Evolutionary conservation across 1,140 invertebrate genomes (phyloP), one percentile per base, ranked within the genome.

Genomic region (Drosophila bocki): DNA sequence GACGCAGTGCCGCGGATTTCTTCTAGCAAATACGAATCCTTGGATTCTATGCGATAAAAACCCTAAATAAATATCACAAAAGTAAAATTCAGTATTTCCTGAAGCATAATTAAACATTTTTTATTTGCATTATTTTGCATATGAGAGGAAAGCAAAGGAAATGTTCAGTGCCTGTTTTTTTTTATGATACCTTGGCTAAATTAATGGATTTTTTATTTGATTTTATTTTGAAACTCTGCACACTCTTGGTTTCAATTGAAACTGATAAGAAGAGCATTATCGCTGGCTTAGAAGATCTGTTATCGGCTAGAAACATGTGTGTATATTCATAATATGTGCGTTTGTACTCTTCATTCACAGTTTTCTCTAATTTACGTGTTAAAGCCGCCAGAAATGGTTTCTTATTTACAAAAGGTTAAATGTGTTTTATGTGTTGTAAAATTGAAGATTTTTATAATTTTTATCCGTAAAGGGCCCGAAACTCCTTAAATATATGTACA

Each of bases 1-100:
- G 95, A 79, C 94, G 95, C 78, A 94, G 94, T 84, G 95, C 95
- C 6, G 91, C 95, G 35, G 95, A 96, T 63, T 92, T 92, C 77
- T 92, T 92, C 62, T 92, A 87, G 65, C 39, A 44, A 11, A 32
- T 51, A 22, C 17, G 29, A 29, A 19, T 22, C 9, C 35, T 26
- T 58, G 19, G 54, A 33, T 60, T 65, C 41, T 26, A 45, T 37
- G 11, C 13, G 19, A 19, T 7, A 35, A 41, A 44, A 41, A 44
- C 51, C 19, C 51, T 44, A 19, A 33, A 54, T 19, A 19, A 72
- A 44, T 26, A 22, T 26, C 7, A 1, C 1, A 17, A 32, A 7
- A 51, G 12, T 7, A 15, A 42, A 42, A 8, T 17, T 62, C 2
- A n/a, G 69, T 37, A 26, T n/a, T 51, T 11, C 32, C 12, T 61